Evolutionary conservation across 37 sponge, comb jelly and placozoan species (phyloP).

Genomic region (Amphimedon queenslandica): DNA sequence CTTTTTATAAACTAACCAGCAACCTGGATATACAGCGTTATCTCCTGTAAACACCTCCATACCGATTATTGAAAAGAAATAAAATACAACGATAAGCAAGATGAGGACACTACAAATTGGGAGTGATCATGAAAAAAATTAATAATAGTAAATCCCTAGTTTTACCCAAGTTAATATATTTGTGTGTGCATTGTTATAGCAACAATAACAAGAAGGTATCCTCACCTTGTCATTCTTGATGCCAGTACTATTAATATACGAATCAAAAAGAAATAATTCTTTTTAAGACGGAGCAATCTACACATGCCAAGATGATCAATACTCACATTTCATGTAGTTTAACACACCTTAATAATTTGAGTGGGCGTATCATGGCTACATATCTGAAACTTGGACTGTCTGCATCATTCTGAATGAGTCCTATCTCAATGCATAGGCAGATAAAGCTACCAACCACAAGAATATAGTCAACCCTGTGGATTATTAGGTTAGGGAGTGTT

Average conservation of each 20-base stretch:
- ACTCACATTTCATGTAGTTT: no score
- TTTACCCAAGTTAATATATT: no score
- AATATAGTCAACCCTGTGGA: slow-evolving; percentile 34
- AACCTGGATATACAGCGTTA: slow-evolving; percentile 27
- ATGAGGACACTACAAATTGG: slow-evolving; percentile 22
- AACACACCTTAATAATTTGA: slow-evolving; percentile 36
- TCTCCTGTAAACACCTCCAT: slow-evolving; percentile 63
- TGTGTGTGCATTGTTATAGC: no score
- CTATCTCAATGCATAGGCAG: slow-evolving; percentile 16
- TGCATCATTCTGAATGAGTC: not conserved
- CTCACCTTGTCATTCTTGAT: not conserved
- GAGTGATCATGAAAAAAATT: no score
- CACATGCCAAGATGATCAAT: no score
- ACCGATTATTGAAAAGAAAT: slow-evolving; percentile 80
- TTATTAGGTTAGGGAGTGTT: not conserved
- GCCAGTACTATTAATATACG: not conserved
- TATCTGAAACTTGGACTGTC: not conserved
- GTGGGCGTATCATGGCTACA: slow-evolving; percentile 18
- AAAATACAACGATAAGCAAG: slow-evolving; percentile 52
- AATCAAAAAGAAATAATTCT: not conserved
- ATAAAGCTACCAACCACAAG: slow-evolving; percentile 25
- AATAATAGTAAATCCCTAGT: no score
- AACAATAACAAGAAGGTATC: no score
- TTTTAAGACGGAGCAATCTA: not conserved
- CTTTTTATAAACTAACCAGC: slow-evolving; percentile 62